Percentiles rank a stretch among this genome's conserved stretches.
phyloP scores from a whole-genome alignment of 2,888 invertebrate species.

The Ochropacha duplaris region DNA sequence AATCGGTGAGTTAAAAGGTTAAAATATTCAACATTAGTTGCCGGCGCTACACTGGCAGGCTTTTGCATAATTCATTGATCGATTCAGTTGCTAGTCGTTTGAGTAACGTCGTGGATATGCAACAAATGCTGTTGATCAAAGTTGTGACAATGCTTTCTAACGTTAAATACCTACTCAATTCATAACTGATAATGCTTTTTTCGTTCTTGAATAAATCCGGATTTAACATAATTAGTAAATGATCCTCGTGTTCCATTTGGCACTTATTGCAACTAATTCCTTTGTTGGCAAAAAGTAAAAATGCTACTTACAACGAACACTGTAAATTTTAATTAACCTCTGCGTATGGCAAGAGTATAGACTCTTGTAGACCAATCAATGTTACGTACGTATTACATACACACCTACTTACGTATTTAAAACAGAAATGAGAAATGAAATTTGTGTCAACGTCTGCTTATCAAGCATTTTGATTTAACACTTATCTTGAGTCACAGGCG shows the following conservation, averaged over 20 bases:
- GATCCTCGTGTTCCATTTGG: no score
- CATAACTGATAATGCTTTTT: no score
- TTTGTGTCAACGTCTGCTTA: slow-evolving; percentile 67
- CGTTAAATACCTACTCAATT: slow-evolving; percentile 38
- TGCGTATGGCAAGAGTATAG: no score
- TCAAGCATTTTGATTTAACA: slow-evolving; percentile 67
- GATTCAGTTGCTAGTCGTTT: slow-evolving; percentile 38
- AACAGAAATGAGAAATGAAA: no score
- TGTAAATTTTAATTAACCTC: no score
- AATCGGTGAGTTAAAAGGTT: slow-evolving; percentile 64
- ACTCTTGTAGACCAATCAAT: no score
- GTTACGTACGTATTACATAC: no score
- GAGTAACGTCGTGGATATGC: slow-evolving; percentile 29
- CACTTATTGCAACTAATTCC: slow-evolving; percentile 5
- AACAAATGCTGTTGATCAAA: slow-evolving; percentile 50
- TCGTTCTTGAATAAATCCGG: no score
- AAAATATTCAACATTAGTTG: slow-evolving; percentile 59
- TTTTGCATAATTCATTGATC: slow-evolving; percentile 75
- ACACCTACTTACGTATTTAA: no score
- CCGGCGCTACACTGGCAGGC: slow-evolving; percentile 31
- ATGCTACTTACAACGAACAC: no score
- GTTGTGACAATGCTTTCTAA: slow-evolving; percentile 37
- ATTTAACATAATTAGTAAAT: no score
- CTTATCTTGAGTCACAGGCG: slow-evolving; percentile 64
- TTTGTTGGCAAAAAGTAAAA: slow-evolving; percentile 7